These are phyloP conservation scores for Reticulitermes speratus DNA, from an alignment of 1,140 invertebrate species.

Conservation along the genomic window DNA sequence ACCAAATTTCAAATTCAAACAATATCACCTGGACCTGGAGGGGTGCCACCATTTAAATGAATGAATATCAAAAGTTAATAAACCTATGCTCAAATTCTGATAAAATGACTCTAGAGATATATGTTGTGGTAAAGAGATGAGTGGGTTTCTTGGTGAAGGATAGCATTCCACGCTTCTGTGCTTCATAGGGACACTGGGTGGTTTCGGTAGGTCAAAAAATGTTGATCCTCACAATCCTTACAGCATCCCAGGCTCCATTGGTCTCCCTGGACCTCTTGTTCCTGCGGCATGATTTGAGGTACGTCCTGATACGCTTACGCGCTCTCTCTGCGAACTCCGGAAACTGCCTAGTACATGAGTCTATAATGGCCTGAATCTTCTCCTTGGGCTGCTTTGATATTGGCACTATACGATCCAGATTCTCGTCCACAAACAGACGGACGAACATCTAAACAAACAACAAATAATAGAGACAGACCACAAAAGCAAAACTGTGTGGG, in stretches of 20 bases:
- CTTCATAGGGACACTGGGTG: neutral
- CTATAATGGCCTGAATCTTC: conserved; percentile 96
- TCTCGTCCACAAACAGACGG: conserved; percentile 94
- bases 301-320: conserved; percentile 91
- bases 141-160: no score
- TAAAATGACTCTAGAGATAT: no score
- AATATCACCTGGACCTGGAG: no score
- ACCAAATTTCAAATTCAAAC: no score
- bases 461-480: neutral
- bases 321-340: conserved; percentile 94
- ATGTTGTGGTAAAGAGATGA: no score
- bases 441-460: conserved; percentile 87
- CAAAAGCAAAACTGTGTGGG: no score
- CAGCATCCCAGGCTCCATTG: conserved; percentile 39
- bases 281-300: conserved; percentile 91
- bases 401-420: conserved; percentile 92
- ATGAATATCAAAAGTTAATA: no score
- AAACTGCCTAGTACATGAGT: conserved; percentile 94
- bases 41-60: no score
- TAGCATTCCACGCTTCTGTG: neutral
- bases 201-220: neutral
- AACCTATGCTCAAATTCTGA: no score
- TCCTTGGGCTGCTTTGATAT: conserved; percentile 98
- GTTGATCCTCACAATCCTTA: conserved; percentile 28
- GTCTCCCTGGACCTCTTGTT: conserved; percentile 88